Conservation (phyloP, 2,113 vertebrate species). For the Jacana jacana region DNA sequence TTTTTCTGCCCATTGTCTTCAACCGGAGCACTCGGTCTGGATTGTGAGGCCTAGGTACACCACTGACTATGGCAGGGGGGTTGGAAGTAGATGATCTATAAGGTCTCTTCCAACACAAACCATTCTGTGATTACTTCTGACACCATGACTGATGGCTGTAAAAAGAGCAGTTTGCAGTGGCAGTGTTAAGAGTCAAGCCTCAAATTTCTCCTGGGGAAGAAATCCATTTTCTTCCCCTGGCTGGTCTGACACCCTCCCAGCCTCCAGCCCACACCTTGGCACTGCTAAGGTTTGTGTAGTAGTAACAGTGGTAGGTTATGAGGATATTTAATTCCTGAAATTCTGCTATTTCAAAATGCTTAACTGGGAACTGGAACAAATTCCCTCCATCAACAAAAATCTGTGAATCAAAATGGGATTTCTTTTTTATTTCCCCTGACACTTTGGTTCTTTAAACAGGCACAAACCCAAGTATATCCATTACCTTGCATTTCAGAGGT, state of each 20-base stretch:
- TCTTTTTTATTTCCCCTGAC: too few relatives aligned
- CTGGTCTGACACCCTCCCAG: fast-evolving
- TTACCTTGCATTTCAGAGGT: neutral
- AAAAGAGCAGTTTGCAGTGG: neutral
- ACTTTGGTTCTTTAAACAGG: neutral
- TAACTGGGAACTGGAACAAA: neutral
- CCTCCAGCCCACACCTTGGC: neutral
- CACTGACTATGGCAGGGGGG: neutral
- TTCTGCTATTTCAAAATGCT: neutral
- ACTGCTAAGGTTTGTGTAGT: neutral
- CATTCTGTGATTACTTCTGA: neutral
- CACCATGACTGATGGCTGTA: neutral
- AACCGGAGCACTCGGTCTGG: neutral
- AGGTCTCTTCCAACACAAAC: too few relatives aligned
- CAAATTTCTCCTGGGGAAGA: neutral
- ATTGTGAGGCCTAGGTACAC: fast-evolving
- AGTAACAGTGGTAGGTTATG: neutral
- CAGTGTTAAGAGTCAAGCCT: neutral
- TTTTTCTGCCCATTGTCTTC: neutral
- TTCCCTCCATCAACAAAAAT: neutral
- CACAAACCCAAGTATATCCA: neutral
- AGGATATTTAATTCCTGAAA: neutral
- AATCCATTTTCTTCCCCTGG: neutral
- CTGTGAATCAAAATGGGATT: neutral
- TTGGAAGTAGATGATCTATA: too few relatives aligned